Percentiles rank a stretch among this genome's conserved stretches.
These are phyloP conservation scores for Heterodera schachtii DNA, from an alignment of 1,140 invertebrate genomes.

Conservation along the genomic window DNA sequence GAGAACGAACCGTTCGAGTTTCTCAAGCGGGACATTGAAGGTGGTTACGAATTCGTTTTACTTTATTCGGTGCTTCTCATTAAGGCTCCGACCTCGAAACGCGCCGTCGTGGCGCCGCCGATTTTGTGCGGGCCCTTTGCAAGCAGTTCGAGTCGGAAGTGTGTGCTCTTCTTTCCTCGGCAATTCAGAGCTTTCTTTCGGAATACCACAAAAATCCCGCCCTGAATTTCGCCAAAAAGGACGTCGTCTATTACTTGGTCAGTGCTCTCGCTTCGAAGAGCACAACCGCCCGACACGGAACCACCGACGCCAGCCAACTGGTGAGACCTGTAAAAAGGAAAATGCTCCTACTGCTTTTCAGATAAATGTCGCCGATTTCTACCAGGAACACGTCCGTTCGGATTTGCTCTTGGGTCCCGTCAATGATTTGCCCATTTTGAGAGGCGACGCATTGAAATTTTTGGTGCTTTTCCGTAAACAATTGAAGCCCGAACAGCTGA, in stretches of 20 bases:
- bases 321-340: constrained; percentile 6
- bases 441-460: constrained; percentile 87
- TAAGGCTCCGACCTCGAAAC: constrained; percentile 82
- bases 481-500: constrained; percentile 77
- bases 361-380: constrained; percentile 78
- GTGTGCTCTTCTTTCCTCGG: constrained; percentile 66
- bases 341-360: constrained; percentile 10
- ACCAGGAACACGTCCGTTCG: constrained; percentile 78
- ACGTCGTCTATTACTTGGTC: constrained; percentile 91
- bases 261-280: constrained; percentile 88
- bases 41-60: constrained; percentile 64
- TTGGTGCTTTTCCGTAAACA: constrained; percentile 88
- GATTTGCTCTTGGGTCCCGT: constrained; percentile 79
- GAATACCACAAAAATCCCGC: constrained; percentile 77
- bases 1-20: constrained; percentile 98
- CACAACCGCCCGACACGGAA: constrained; percentile 76
- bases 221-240: constrained; percentile 87
- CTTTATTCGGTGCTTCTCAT: constrained; percentile 10
- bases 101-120: constrained; percentile 87
- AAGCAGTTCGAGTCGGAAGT: constrained; percentile 64
- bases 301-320: constrained; percentile 47
- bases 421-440: constrained; percentile 87
- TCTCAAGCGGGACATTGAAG: constrained; percentile 92
- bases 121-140: constrained; percentile 88
- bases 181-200: constrained; percentile 74